phyloP scores from a whole-genome alignment of 2,888 invertebrate genomes.

The Lottia scabra region DNA sequence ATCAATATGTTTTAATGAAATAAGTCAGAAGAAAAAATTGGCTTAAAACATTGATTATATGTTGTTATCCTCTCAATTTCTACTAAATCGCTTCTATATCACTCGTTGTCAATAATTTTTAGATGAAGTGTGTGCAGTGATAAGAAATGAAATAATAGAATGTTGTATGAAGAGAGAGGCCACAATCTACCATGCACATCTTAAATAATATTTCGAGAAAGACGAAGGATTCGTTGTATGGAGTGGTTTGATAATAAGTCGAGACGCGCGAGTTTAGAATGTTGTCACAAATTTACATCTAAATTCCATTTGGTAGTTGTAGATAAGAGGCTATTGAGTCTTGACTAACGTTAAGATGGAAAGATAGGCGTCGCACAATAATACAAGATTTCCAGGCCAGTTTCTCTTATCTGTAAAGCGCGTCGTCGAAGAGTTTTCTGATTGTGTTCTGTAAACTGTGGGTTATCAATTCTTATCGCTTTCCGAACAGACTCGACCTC shows the following conservation, averaged over 20 bases:
- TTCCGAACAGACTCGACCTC: conserved; percentile 4
- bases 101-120: not conserved
- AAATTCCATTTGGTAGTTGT: conserved; percentile 4
- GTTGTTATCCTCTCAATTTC: conserved; percentile 3
- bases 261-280: not conserved
- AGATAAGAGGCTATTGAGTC: conserved; percentile 7
- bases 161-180: not conserved
- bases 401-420: not conserved
- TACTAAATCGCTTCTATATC: not conserved
- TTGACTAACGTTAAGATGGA: conserved; percentile 2
- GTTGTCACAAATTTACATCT: conserved; percentile 7
- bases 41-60: not conserved
- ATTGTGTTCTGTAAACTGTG: not conserved
- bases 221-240: not conserved
- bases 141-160: conserved; percentile 3
- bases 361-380: not conserved
- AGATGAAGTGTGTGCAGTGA: conserved; percentile 4
- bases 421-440: not conserved
- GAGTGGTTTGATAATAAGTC: conserved; percentile 2
- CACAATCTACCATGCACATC: not conserved
- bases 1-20: not conserved
- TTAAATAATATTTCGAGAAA: not conserved
- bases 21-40: not conserved
- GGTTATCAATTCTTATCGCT: conserved; percentile 2
- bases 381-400: conserved; percentile 2